Conservation (phyloP, 35 echinoderm and acorn worm genomes). For the Nesometra sesokonis region DNA sequence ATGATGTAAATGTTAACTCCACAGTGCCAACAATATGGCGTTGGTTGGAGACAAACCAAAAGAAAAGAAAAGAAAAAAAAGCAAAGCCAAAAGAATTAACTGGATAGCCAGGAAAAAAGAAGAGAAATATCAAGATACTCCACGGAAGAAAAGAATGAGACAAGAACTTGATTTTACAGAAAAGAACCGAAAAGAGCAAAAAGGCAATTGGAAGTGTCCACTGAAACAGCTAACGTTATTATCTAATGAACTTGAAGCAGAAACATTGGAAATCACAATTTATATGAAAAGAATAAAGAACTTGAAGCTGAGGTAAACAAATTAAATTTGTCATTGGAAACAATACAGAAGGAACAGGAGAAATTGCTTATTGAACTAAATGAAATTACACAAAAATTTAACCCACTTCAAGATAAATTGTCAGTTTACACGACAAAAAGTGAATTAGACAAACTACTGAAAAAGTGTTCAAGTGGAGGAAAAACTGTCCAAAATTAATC, state of each 20-base stretch:
- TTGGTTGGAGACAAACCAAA: not conserved
- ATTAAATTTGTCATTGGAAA: not conserved
- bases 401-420: not conserved
- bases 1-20: not conserved
- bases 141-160: not conserved
- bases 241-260: too few relatives aligned
- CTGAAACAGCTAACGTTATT: too few relatives aligned
- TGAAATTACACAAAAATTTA: not conserved
- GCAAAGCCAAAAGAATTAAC: not conserved
- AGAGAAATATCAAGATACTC: not conserved
- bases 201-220: too few relatives aligned
- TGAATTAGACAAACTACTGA: not conserved
- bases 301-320: not conserved
- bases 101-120: not conserved
- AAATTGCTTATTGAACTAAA: not conserved
- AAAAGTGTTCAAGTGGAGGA: not conserved
- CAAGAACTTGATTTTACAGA: not conserved
- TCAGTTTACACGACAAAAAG: not conserved
- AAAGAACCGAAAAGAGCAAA: too few relatives aligned
- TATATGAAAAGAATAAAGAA: not conserved
- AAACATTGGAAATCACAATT: too few relatives aligned
- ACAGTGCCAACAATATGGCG: not conserved
- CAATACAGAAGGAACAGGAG: not conserved
- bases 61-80: not conserved
- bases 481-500: not conserved